phyloP scores from a whole-genome alignment of 2,888 invertebrate species.

The Campopleginae sp. region DNA sequence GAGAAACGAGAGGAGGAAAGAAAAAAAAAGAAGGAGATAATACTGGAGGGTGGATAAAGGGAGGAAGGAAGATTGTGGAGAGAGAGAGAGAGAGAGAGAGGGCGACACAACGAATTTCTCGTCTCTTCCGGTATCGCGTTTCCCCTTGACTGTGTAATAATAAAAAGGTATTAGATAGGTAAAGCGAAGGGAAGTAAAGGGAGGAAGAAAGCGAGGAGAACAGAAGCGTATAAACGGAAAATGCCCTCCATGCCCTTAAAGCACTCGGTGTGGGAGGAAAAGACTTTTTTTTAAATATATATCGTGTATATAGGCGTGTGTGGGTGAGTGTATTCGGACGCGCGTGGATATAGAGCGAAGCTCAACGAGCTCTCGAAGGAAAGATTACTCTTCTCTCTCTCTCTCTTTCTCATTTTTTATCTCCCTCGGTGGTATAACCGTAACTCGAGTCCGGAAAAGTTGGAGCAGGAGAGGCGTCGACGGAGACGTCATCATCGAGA shows the following conservation, averaged over 20 bases:
- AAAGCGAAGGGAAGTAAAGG: neutral
- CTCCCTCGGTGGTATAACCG: slow-evolving; percentile 45
- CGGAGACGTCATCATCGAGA: slow-evolving; percentile 5
- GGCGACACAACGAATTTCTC: slow-evolving; percentile 51
- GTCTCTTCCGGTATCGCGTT: slow-evolving; percentile 61
- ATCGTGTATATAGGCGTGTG: neutral
- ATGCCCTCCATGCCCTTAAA: slow-evolving; percentile 40
- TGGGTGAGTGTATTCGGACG: neutral
- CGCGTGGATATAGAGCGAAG: neutral
- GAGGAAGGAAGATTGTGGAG: slow-evolving; percentile 25
- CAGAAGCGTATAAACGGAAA: slow-evolving; percentile 33
- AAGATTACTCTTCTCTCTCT: slow-evolving; percentile 52
- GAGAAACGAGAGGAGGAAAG: slow-evolving; percentile 7
- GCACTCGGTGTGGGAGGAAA: neutral
- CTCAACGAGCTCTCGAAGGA: slow-evolving; percentile 47
- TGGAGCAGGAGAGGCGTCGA: slow-evolving; percentile 23
- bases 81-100: slow-evolving; percentile 44
- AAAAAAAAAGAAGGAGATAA: neutral
- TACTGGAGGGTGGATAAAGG: neutral
- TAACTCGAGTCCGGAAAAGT: slow-evolving; percentile 39
- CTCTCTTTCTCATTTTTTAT: slow-evolving; percentile 12
- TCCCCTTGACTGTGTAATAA: slow-evolving; percentile 41
- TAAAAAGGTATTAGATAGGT: slow-evolving; percentile 5
- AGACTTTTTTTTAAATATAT: neutral
- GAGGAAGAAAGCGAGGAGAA: slow-evolving; percentile 34